Base-by-base conservation (phyloP, 2,888 invertebrate genomes). In the Luffia ferchaultella region DNA sequence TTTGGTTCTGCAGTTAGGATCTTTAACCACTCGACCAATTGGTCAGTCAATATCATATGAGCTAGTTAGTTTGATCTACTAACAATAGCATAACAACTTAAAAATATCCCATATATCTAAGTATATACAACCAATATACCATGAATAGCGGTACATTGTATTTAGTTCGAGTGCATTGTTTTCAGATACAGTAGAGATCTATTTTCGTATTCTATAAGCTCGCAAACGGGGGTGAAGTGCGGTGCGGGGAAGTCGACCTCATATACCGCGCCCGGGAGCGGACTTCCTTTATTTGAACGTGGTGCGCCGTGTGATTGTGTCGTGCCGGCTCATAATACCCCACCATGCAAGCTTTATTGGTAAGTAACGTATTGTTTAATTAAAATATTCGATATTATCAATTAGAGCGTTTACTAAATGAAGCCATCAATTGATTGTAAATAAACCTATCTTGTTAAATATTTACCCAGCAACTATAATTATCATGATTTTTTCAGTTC, bases 241-340 rank as follows among this genome's bases (percentile, higher is more conserved):
- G 76, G 76, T 76, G 75, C 42, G 77, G 82, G 82, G 82, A 75
- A 80, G 80, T 80, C 80, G 77, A 73, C 76, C 78, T 79, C 82
- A 71, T 78, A 83, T 73, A 83, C 77, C 73, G 79, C 70, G 79
- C 76, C 68, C 73, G 76, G 71, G 73, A 66, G 61, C 30, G 5
- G 30, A 65, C 66, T 71, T 75, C 77, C 77, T 82, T 82, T 83
- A 83, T 83, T 83, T 83, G 82, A 76, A 74, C 64, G 68, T 79
- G 62, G 79, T 75, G 63, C 73, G 72, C 66, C 64, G 68, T 69
- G 76, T 75, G 74, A 63, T 66, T 67, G 80, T 78, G 82, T 73
- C 80, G 82, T 79, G 68, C 30, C 30, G 48, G 20, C 64, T 67
- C 57, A 60, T 65, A 66, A 73, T 20, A 18, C 40, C 69, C 72